Evolutionary conservation across 1,140 invertebrate genomes (phyloP).

Genomic region (Ectropis grisescens): DNA sequence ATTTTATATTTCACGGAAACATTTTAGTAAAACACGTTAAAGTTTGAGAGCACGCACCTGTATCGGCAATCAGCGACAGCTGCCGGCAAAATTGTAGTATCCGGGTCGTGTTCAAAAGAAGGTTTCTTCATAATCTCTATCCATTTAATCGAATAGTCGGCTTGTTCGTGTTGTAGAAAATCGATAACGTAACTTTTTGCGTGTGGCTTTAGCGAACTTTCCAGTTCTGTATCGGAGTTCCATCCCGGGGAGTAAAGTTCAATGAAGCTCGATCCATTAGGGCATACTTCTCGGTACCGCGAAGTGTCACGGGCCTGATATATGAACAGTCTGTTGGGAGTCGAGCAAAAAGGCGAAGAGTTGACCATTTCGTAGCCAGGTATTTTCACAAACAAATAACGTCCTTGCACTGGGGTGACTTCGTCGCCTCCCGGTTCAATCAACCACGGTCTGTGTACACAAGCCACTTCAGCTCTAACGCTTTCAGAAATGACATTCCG

Average conservation of each 20-base stretch:
- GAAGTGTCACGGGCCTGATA: slow-evolving; percentile 76
- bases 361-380: slow-evolving; percentile 73
- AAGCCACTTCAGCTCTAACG: slow-evolving; percentile 67
- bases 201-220: slow-evolving; percentile 70
- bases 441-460: slow-evolving; percentile 82
- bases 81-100: slow-evolving; percentile 71
- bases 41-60: too few species aligned
- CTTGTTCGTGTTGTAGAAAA: slow-evolving; percentile 78
- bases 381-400: slow-evolving; percentile 80
- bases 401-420: slow-evolving; percentile 71
- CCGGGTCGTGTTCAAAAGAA: slow-evolving; percentile 64
- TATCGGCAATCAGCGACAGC: slow-evolving; percentile 77
- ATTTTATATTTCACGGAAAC: too few species aligned
- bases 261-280: slow-evolving; percentile 67
- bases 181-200: slow-evolving; percentile 79
- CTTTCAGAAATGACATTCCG: slow-evolving; percentile 65
- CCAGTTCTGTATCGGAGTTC: slow-evolving; percentile 70
- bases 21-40: too few species aligned
- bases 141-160: slow-evolving; percentile 81
- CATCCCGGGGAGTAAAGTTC: slow-evolving; percentile 84
- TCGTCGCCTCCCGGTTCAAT: slow-evolving; percentile 77
- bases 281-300: slow-evolving; percentile 77
- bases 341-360: slow-evolving; percentile 74
- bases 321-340: slow-evolving; percentile 80
- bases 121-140: slow-evolving; percentile 83